phyloP scores from a whole-genome alignment of 2,797 vertebrate species.

The Luscinia luscinia region DNA sequence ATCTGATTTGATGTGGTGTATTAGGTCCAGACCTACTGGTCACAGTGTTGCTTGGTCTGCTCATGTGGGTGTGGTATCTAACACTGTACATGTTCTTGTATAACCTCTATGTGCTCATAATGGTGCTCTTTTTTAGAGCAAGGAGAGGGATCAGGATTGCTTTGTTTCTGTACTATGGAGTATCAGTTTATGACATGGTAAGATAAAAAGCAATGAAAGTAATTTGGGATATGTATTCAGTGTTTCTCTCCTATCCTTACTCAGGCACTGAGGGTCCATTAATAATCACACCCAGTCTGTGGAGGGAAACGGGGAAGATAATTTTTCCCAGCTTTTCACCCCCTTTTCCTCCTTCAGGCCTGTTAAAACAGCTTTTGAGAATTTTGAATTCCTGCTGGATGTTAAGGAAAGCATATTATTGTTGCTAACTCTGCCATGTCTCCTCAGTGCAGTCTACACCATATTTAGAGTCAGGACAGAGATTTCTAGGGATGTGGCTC shows the following conservation, averaged over 20 bases:
- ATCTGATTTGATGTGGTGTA: background rate
- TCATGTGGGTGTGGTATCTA: background rate
- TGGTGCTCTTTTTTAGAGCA: background rate
- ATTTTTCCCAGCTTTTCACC: background rate
- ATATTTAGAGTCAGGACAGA: background rate
- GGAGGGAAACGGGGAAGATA: no score
- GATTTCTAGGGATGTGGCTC: background rate
- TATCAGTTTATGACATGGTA: background rate
- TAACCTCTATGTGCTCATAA: background rate
- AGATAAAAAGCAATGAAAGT: background rate
- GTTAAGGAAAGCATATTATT: background rate
- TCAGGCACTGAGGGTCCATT: background rate
- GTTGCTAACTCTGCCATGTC: background rate
- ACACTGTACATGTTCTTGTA: background rate
- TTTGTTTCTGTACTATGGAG: background rate
- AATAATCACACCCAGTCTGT: background rate
- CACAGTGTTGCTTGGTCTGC: background rate
- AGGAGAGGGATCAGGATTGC: background rate
- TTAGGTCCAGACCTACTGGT: background rate
- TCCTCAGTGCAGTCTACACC: background rate
- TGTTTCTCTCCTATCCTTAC: background rate
- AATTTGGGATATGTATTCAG: background rate
- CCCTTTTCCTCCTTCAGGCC: background rate
- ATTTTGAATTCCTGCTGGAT: background rate
- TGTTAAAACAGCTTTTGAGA: background rate